Evolutionary conservation across 2,888 invertebrate genomes (phyloP).

Genomic region (Saturnia pavonia): DNA sequence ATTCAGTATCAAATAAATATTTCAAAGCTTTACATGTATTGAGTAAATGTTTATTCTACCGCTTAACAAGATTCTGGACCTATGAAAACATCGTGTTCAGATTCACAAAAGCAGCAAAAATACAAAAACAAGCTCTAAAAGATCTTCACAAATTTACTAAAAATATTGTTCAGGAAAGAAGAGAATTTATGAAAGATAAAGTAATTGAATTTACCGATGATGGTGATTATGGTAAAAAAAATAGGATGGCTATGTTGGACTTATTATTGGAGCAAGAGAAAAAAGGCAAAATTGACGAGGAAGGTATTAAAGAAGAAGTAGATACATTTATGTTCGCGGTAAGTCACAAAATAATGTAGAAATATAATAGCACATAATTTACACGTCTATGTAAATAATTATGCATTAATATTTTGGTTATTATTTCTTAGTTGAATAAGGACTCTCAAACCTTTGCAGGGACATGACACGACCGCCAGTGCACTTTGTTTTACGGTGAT

Average conservation of each 20-base stretch:
- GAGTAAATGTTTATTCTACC: slow-evolving; percentile 24
- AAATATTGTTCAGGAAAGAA: slow-evolving; percentile 61
- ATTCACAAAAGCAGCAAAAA: slow-evolving; percentile 8
- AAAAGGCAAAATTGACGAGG: slow-evolving; percentile 75
- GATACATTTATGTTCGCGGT: slow-evolving; percentile 87
- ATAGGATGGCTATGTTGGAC: slow-evolving; percentile 80
- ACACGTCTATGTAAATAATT: no score
- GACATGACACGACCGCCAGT: background rate
- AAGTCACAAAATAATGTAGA: background rate
- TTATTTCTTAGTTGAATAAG: no score
- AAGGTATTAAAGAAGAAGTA: slow-evolving; percentile 81
- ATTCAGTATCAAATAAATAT: slow-evolving; percentile 54
- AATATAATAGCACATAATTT: background rate
- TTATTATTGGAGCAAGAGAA: slow-evolving; percentile 78
- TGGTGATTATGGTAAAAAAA: slow-evolving; percentile 19
- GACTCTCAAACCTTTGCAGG: background rate
- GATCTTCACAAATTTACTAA: slow-evolving; percentile 71
- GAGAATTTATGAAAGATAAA: slow-evolving; percentile 15
- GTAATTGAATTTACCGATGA: background rate
- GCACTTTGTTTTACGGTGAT: background rate
- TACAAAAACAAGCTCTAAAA: slow-evolving; percentile 45
- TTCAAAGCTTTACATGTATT: slow-evolving; percentile 59
- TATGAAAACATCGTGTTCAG: slow-evolving; percentile 18
- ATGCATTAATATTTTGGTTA: no score
- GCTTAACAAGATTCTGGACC: slow-evolving; percentile 18